Percentiles rank a stretch among this genome's conserved stretches.
Evolutionary conservation across 2,797 vertebrate species (phyloP).

Genomic region (Corythornis leucogaster): DNA sequence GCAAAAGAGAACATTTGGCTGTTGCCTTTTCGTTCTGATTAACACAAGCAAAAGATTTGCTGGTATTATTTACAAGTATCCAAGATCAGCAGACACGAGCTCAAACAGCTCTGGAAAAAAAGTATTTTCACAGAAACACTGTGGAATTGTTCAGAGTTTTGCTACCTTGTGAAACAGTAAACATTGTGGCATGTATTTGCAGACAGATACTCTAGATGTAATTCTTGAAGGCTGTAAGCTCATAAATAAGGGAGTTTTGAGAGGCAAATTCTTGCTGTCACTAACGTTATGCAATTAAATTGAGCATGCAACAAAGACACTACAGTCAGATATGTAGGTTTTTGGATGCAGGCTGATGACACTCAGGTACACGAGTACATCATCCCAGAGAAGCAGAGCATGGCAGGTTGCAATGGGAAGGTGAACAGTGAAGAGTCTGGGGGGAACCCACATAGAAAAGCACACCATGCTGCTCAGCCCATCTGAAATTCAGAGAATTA

Average conservation of each 20-base stretch:
- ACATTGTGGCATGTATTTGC: not conserved
- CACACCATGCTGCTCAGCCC: not conserved
- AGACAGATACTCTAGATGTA: not conserved
- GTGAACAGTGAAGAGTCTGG: not conserved
- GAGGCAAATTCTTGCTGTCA: not conserved
- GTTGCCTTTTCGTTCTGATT: not conserved
- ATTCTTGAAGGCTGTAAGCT: not conserved
- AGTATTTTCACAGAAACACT: not conserved
- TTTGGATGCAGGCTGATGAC: not conserved
- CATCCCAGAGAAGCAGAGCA: not conserved
- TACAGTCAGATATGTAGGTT: accelerated
- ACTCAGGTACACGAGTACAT: not conserved
- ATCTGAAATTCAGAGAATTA: not conserved
- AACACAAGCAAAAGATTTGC: conserved; percentile 3
- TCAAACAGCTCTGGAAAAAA: not conserved
- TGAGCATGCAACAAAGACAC: not conserved
- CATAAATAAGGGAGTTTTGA: not conserved
- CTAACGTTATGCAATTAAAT: not conserved
- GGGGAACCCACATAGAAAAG: not conserved
- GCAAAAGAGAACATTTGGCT: not conserved
- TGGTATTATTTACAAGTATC: not conserved
- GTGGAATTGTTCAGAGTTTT: not conserved
- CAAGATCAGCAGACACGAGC: not conserved
- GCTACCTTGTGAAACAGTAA: not conserved
- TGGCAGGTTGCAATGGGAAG: not conserved